Base-by-base conservation (phyloP, 2,888 invertebrate genomes). In the Romanomermis culicivorax region DNA sequence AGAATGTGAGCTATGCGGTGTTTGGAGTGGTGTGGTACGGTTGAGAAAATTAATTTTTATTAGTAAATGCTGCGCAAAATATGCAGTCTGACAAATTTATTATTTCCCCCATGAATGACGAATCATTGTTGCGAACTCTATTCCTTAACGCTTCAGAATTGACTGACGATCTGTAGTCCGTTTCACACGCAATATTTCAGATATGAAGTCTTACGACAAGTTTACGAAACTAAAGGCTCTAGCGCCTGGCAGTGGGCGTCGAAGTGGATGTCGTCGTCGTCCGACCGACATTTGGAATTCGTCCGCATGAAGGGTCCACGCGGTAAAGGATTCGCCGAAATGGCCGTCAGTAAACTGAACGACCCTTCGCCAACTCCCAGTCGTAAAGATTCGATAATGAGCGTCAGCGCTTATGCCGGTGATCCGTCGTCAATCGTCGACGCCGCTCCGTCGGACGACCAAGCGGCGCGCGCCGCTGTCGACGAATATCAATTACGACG, bases 281-380 rank as follows among this genome's bases (percentile, higher is more conserved):
- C 45, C 53, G n/a, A n/a, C n/a, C 84, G 85, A 70, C 78, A 93
- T 55, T 85, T 93, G 67, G 95, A 97, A 74, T 97, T 93, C 75
- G 91, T 97, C 51, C 79, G 89, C 58, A 89, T 97, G 89, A 84
- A 91, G 72, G 95, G 95, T 17, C 95, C 95, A 17, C 82, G 83
- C 67, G 88, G 87, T 20, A 91, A 89, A 74, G 87, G 85, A 0
- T 85, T 88, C 73, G 93, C 93, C 0, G 93, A 97, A 76, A 89
- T 95, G 85, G 91, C 91, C 1, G 73, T 76, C 30, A 7, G 27
- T 29, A 29, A 49, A 27, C 14, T 49, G 14, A 23, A n/a, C 24
- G 47, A 23, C 47, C n/a, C n/a, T n/a, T n/a, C n/a, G n/a, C 11
- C 36, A 36, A 14, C 36, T 11, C 17, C 36, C 11, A 36, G 17